Conservation (phyloP, 2,888 invertebrate genomes). For the Cotesia congregata region DNA sequence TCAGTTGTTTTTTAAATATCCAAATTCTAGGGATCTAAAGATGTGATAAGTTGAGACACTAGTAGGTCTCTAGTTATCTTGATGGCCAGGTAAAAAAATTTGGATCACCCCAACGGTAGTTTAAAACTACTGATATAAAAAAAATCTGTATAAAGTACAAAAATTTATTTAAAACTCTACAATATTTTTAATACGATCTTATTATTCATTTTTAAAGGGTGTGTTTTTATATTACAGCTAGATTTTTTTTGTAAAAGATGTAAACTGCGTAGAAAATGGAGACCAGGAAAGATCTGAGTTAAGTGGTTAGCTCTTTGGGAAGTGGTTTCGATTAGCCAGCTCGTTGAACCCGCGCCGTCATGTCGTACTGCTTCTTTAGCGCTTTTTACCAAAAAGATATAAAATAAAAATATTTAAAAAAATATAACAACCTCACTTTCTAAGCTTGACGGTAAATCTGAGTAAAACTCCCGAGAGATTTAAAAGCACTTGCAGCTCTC, state of each 20-base stretch:
- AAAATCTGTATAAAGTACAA: no score
- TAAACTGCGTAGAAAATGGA: conserved; percentile 43
- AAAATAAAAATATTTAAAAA: not conserved
- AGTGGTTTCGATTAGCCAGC: conserved; percentile 62
- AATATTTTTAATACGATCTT: no score
- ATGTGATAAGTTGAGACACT: no score
- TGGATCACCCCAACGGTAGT: no score
- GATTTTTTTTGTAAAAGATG: conserved; percentile 15
- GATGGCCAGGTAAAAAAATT: no score
- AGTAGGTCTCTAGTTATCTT: no score
- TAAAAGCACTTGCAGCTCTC: not conserved
- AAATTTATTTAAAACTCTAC: no score
- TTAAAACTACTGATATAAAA: no score
- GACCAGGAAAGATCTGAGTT: conserved; percentile 47
- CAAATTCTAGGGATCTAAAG: no score
- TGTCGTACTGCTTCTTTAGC: conserved; percentile 2
- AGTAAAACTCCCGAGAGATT: not conserved
- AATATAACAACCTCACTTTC: not conserved
- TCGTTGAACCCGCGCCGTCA: conserved; percentile 53
- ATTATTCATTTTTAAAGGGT: no score
- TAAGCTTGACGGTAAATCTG: not conserved
- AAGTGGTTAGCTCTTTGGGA: conserved; percentile 53
- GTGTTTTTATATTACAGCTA: no score
- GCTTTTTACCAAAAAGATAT: not conserved
- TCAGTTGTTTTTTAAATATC: no score